These are phyloP conservation scores for Callionymus lyra DNA, from an alignment of 2,113 vertebrate genomes.

Conservation along the genomic window DNA sequence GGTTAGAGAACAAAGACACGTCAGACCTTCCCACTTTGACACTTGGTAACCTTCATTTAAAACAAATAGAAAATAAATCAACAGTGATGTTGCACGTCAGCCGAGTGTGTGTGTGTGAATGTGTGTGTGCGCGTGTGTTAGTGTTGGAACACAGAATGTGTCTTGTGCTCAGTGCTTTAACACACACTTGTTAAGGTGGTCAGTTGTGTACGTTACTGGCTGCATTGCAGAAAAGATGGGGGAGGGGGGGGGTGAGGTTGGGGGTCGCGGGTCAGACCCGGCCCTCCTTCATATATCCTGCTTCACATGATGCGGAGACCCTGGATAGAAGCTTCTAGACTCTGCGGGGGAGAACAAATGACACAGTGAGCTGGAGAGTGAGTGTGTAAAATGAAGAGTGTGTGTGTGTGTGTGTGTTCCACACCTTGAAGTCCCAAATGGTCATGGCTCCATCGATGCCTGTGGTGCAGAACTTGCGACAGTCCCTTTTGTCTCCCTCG, in stretches of 20 bases:
- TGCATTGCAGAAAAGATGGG: constrained; percentile 21
- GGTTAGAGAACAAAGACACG: constrained; percentile 62
- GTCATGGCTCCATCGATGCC: constrained; percentile 99
- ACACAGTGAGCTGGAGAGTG: constrained; percentile 1
- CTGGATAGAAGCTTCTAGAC: constrained; percentile 94
- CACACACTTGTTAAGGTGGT: constrained; percentile 48
- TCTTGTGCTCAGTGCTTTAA: constrained; percentile 59
- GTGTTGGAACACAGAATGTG: constrained; percentile 42
- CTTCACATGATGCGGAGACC: constrained; percentile 95
- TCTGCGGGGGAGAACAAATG: constrained; percentile 59
- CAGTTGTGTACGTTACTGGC: constrained; percentile 48
- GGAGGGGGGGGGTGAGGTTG: neutral
- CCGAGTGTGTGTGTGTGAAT: constrained; percentile 65
- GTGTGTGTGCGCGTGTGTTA: constrained; percentile 41
- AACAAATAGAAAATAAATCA: constrained; percentile 38
- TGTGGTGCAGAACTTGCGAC: constrained; percentile 98
- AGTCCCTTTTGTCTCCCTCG: constrained; percentile 96
- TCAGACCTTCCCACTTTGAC: constrained; percentile 54
- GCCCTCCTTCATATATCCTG: constrained; percentile 43
- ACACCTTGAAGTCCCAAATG: constrained; percentile 98
- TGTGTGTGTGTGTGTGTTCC: neutral
- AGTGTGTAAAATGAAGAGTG: fast-evolving
- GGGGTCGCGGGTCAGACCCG: constrained; percentile 36
- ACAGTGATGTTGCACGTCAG: constrained; percentile 64
- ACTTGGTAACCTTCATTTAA: constrained; percentile 37